Percentiles rank a stretch among this genome's conserved stretches.
Evolutionary conservation across 2,113 vertebrate species (phyloP).

Genomic region (Cariama cristata): DNA sequence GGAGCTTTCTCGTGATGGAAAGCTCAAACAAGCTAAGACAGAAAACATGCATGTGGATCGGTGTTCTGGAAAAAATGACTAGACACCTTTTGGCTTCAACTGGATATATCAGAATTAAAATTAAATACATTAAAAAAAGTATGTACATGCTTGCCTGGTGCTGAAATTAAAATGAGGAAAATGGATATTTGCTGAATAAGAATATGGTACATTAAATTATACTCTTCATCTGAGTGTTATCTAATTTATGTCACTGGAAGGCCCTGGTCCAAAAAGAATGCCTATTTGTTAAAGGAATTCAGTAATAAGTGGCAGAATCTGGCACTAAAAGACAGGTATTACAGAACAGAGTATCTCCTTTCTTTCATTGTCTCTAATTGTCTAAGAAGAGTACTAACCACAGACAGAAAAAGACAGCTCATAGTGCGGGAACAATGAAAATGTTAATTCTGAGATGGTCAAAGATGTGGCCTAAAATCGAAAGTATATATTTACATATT

Average conservation of each 20-base stretch:
- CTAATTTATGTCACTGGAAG: not conserved
- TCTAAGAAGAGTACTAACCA: not conserved
- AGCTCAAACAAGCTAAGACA: not conserved
- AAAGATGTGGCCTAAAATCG: not conserved
- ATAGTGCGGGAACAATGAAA: not conserved
- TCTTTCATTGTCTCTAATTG: not conserved
- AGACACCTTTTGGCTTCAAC: not conserved
- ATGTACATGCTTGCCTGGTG: not conserved
- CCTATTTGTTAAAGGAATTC: not conserved
- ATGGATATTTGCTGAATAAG: not conserved
- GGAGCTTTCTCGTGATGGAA: not conserved
- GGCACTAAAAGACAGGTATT: not conserved
- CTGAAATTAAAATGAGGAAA: not conserved
- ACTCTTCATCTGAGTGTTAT: not conserved
- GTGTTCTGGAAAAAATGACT: slow-evolving; percentile 15
- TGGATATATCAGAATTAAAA: not conserved
- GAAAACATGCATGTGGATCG: not conserved
- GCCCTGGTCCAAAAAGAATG: not conserved
- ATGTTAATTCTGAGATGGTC: not conserved
- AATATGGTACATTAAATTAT: not conserved
- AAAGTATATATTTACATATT: not conserved
- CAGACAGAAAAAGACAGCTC: not conserved
- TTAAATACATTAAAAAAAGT: not conserved
- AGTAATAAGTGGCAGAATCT: not conserved
- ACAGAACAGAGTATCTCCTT: not conserved